Evolutionary conservation across 2,113 vertebrate genomes (phyloP).

Genomic region (Antennarius striatus): DNA sequence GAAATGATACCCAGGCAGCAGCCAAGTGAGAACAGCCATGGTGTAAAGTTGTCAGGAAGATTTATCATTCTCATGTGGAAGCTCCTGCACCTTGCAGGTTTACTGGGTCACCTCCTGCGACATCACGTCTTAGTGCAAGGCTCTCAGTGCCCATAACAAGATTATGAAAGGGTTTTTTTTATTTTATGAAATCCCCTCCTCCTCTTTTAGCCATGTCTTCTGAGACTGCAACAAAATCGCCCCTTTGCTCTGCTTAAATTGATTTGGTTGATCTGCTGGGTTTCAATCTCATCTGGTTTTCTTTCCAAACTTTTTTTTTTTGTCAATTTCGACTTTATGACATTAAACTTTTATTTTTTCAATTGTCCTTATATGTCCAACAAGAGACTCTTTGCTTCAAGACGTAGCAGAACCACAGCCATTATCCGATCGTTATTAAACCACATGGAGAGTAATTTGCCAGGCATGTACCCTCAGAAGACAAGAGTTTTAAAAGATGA

Average conservation of each 20-base stretch:
- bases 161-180: conserved; percentile 30
- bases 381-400: conserved; percentile 4
- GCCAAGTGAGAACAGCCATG: conserved; percentile 45
- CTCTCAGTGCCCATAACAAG: conserved; percentile 44
- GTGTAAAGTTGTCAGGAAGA: conserved; percentile 57
- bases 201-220: conserved; percentile 8
- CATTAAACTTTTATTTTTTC: conserved; percentile 4
- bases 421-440: conserved; percentile 23
- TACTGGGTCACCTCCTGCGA: conserved; percentile 51
- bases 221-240: conserved; percentile 22
- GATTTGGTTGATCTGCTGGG: conserved; percentile 1
- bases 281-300: conserved; percentile 15
- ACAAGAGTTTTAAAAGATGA: conserved; percentile 14
- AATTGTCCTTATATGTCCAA: conserved; percentile 6
- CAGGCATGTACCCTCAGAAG: background rate
- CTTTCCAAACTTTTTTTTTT: conserved; percentile 7
- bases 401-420: conserved; percentile 10
- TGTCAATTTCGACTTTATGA: no score
- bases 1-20: conserved; percentile 44
- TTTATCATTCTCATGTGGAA: conserved; percentile 62
- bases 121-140: conserved; percentile 66
- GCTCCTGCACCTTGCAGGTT: conserved; percentile 37
- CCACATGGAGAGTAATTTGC: conserved; percentile 17
- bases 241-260: conserved; percentile 13
- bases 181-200: conserved; percentile 35